Base-by-base conservation (phyloP, 2,797 vertebrate species). In the Choloepus didactylus region DNA sequence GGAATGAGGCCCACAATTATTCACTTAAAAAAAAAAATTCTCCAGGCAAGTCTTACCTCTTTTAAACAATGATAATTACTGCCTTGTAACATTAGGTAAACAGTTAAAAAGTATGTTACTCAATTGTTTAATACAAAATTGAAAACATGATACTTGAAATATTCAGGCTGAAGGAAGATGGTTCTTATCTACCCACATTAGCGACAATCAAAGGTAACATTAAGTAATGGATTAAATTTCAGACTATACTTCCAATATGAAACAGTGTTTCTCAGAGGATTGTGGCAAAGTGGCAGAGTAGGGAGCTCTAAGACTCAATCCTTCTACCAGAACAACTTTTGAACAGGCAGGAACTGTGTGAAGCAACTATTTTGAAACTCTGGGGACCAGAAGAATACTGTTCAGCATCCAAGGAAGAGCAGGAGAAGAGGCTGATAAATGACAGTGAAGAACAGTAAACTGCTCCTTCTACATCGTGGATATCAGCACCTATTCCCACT, bases 31-130 rank as follows among this genome's bases (percentile, higher is more conserved):
- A 10, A 41, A 86, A 82, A 73, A 79, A 72, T 35, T 79, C n/a
- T 64, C 38, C 29, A 44, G 72, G 64, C 79, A 75, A 82, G n/a
- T 59, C 84, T 89, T 83, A 75, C 35, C 49, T 70, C 73, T 5
- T 18, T 59, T 54, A 82, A 96, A 87, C 89, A 81, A 85, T 12
- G 31, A 91, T 96, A 95, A 89, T 29, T 83, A 79, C 56, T 54
- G 25, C 38, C 27, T 89, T 95, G 60, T 21, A 23, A 59, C 38
- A 70, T 59, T 72, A 89, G 46, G 5, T 12, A 66, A 83, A 60
- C 70, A 84, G 44, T 79, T 82, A 35, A 66, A 54, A 87, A 89
- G 44, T 93, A 51, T 83, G 16, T 69, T 51, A 38, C 8, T 73
- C 15, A 80, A 70, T 16, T 66, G 18, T n/a, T 25, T 18, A 69